These are phyloP conservation scores for Siphamia tubifer DNA, from an alignment of 2,113 vertebrate genomes.

Conservation along the genomic window DNA sequence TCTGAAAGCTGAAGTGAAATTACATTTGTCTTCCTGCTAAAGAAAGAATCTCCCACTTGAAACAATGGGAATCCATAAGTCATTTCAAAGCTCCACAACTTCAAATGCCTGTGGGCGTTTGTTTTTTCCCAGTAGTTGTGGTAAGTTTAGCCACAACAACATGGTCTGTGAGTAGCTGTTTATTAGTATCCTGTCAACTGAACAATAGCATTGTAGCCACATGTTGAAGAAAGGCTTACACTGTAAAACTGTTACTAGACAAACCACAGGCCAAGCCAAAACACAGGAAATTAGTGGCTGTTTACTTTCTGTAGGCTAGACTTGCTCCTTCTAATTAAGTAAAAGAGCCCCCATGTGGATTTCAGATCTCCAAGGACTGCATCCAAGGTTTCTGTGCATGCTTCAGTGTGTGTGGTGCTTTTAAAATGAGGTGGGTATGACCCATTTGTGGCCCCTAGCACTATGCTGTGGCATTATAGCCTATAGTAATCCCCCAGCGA, in stretches of 20 bases:
- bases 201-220: constrained; percentile 32
- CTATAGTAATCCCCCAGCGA: constrained; percentile 60
- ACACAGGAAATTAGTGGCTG: constrained; percentile 63
- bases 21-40: background rate
- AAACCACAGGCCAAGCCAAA: constrained; percentile 43
- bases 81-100: background rate
- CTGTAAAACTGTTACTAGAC: background rate
- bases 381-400: background rate
- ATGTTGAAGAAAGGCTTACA: background rate
- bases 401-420: constrained; percentile 10
- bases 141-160: background rate
- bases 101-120: background rate
- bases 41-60: constrained; percentile 7
- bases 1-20: constrained; percentile 7
- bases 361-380: background rate
- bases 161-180: constrained; percentile 14
- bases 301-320: constrained; percentile 57
- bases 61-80: constrained; percentile 22
- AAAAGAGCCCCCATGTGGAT: constrained; percentile 22
- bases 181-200: constrained; percentile 24
- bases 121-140: background rate
- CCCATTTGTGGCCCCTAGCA: constrained; percentile 58
- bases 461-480: constrained; percentile 13
- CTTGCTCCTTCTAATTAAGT: constrained; percentile 51
- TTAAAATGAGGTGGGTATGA: constrained; percentile 30